Conservation (phyloP, 1,140 invertebrate species). For the Chlorops oryzae region DNA sequence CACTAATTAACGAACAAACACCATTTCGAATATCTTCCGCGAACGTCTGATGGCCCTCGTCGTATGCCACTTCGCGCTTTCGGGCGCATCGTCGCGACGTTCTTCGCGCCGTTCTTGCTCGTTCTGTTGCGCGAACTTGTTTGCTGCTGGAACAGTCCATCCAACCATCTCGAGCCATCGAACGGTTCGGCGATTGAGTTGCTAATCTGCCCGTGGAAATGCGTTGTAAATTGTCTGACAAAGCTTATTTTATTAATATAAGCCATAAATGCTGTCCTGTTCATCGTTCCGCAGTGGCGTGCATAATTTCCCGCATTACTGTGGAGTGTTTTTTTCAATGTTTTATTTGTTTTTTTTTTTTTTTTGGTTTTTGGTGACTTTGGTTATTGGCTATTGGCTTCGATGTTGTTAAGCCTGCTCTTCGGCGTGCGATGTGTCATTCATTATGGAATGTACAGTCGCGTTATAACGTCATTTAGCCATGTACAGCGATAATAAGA, state of each 20-base stretch:
- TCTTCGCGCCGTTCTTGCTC: neutral
- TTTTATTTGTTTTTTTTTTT: neutral
- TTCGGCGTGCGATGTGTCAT: no score
- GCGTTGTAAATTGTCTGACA: slow-evolving; percentile 48
- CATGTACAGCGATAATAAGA: no score
- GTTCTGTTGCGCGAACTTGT: no score
- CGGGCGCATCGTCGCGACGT: neutral
- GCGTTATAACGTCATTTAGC: no score
- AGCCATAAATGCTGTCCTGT: no score
- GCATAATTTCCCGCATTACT: no score
- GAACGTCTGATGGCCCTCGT: no score
- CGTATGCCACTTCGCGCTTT: neutral
- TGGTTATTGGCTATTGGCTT: neutral
- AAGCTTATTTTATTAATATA: slow-evolving; percentile 48
- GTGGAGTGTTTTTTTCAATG: neutral
- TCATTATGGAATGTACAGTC: no score
- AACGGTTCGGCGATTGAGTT: slow-evolving; percentile 11
- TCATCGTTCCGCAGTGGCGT: no score
- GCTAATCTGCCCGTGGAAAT: slow-evolving; percentile 47
- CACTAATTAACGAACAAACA: slow-evolving; percentile 48
- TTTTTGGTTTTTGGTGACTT: slow-evolving; percentile 4
- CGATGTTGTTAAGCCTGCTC: no score
- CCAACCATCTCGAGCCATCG: no score
- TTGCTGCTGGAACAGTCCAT: no score
- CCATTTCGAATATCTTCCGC: slow-evolving; percentile 16